A percentile compares a stretch with the other conserved stretches of the same genome.
These are phyloP conservation scores for Ochropleura plecta DNA, from an alignment of 2,888 invertebrate genomes.

Conservation along the genomic window DNA sequence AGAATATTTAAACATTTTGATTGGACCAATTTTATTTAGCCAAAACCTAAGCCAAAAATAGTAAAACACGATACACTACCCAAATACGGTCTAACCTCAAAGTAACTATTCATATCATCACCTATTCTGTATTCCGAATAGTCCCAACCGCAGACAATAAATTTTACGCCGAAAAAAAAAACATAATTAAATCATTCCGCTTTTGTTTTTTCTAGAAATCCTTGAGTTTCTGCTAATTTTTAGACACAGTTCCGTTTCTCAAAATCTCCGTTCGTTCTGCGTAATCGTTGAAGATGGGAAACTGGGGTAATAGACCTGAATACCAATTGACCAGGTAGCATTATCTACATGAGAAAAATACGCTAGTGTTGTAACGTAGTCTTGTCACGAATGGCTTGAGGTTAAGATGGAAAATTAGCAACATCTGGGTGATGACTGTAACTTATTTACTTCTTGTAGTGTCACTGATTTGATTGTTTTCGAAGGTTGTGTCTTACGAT, in stretches of 20 bases:
- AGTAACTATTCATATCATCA: conserved; percentile 49
- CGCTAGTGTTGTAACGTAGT: conserved; percentile 71
- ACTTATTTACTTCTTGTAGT: conserved; percentile 45
- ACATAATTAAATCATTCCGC: conserved; percentile 74
- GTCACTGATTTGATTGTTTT: neutral
- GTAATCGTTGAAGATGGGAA: conserved; percentile 78
- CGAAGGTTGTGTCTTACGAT: neutral
- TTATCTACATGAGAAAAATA: conserved; percentile 77
- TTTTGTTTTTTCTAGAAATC: conserved; percentile 76
- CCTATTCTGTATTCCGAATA: conserved; percentile 57
- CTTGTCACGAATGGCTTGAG: conserved; percentile 69
- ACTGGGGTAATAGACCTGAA: conserved; percentile 73
- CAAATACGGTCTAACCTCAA: conserved; percentile 24
- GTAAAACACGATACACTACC: conserved; percentile 7
- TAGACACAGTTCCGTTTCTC: conserved; percentile 79
- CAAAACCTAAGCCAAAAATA: conserved; percentile 5
- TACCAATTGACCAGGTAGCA: conserved; percentile 78
- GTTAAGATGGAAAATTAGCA: conserved; percentile 75
- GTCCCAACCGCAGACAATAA: conserved; percentile 56
- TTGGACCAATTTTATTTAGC: neutral
- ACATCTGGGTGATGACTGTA: conserved; percentile 50
- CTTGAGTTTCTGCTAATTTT: conserved; percentile 84
- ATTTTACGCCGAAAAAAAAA: conserved; percentile 63
- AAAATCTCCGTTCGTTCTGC: conserved; percentile 79
- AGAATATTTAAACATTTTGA: conserved; percentile 7